phyloP scores from a whole-genome alignment of 2,797 vertebrate genomes.

The Betta splendens region DNA sequence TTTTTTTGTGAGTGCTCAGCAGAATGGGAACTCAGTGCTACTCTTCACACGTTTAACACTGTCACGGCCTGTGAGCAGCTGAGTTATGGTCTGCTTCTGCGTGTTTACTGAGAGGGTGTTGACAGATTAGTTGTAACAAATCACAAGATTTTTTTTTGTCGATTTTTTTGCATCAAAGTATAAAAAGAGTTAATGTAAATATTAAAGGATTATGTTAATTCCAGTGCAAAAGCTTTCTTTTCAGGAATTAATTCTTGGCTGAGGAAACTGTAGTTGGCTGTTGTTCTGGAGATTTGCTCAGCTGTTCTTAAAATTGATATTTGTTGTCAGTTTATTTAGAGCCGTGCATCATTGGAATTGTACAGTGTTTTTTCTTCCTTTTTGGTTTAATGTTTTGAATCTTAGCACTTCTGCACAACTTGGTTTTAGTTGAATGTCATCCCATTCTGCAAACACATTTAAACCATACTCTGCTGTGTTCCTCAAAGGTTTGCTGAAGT shows the following conservation, averaged over 20 bases:
- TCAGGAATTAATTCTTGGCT: neutral
- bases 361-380: neutral
- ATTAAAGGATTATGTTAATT: neutral
- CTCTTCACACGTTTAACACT: conserved; percentile 5
- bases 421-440: neutral
- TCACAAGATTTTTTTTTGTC: conserved; percentile 1
- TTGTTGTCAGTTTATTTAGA: neutral
- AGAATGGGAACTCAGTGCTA: conserved; percentile 12
- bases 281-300: neutral
- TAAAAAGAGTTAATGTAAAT: neutral
- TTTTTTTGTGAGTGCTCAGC: conserved; percentile 5
- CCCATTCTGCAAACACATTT: neutral
- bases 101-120: neutral
- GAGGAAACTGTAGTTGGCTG: neutral
- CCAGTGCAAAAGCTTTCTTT: neutral
- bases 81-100: neutral
- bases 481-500: conserved; percentile 26
- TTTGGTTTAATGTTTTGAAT: neutral
- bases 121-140: neutral
- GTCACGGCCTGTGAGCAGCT: neutral
- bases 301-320: neutral
- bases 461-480: conserved; percentile 8
- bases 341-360: neutral
- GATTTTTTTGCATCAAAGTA: neutral
- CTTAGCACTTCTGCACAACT: neutral